Evolutionary conservation across 1,140 invertebrate species (phyloP).

Genomic region (Daktulosphaira vitifoliae): DNA sequence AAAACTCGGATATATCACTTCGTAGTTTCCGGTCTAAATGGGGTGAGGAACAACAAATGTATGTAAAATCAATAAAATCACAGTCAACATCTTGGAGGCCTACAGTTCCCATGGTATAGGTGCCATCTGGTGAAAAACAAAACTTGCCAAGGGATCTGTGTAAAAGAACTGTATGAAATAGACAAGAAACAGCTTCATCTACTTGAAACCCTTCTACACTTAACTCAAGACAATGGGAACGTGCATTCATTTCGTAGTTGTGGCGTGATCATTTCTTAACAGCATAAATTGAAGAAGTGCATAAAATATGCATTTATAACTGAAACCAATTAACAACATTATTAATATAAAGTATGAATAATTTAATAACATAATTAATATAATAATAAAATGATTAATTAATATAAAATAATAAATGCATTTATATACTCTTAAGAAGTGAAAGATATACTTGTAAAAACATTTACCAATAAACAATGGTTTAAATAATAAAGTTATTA

Average conservation of each 20-base stretch:
- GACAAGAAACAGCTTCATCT: slow-evolving; percentile 84
- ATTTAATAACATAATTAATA: no score
- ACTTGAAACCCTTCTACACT: slow-evolving; percentile 83
- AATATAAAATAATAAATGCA: no score
- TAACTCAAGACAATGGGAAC: slow-evolving; percentile 77
- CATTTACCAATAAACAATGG: no score
- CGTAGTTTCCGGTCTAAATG: slow-evolving; percentile 65
- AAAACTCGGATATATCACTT: slow-evolving; percentile 74
- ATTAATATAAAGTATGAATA: neutral
- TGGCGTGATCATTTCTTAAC: slow-evolving; percentile 29
- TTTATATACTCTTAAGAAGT: no score
- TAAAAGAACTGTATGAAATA: slow-evolving; percentile 92
- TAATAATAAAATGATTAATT: no score
- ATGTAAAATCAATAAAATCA: slow-evolving; percentile 94
- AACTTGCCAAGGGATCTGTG: slow-evolving; percentile 92
- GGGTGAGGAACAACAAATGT: slow-evolving; percentile 83
- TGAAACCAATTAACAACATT: no score
- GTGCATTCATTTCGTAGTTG: slow-evolving; percentile 64
- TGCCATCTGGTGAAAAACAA: slow-evolving; percentile 83
- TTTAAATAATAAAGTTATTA: no score
- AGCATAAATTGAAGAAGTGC: slow-evolving; percentile 16
- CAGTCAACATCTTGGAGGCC: slow-evolving; percentile 93
- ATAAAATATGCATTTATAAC: slow-evolving; percentile 12
- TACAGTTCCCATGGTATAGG: slow-evolving; percentile 88
- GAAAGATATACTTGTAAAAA: no score